phyloP scores from a whole-genome alignment of 2,797 vertebrate genomes.

The Tokudaia tokunoshimensis region DNA sequence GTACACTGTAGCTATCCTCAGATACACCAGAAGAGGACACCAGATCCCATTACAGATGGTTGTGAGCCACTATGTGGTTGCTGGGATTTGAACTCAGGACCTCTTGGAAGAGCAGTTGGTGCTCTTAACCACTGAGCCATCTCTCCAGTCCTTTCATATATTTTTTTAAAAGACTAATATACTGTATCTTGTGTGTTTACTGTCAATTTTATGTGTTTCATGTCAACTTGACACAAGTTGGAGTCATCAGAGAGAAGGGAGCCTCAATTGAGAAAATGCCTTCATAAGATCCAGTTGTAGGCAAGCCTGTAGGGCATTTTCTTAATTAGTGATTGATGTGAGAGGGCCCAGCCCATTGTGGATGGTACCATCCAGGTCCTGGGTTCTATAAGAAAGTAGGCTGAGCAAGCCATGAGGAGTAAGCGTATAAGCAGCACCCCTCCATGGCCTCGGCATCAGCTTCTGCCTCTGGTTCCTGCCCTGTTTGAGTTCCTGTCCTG shows the following conservation, averaged over 20 bases:
- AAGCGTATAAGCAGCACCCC: neutral
- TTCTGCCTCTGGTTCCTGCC: neutral
- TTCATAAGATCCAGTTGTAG: neutral
- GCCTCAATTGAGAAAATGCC: neutral
- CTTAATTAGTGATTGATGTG: neutral
- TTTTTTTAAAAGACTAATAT: too few species aligned
- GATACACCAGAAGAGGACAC: too few species aligned
- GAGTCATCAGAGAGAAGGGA: neutral
- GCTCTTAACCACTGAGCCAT: too few species aligned
- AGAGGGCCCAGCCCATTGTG: neutral
- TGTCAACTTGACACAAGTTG: neutral
- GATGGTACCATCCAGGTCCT: neutral
- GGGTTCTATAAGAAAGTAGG: neutral
- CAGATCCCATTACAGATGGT: too few species aligned
- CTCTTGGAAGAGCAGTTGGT: too few species aligned
- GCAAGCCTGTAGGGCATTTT: neutral
- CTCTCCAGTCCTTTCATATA: neutral
- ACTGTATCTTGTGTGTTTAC: neutral
- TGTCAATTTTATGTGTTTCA: neutral
- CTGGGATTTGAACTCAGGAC: too few species aligned
- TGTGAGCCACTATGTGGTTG: too few species aligned
- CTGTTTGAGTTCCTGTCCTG: neutral
- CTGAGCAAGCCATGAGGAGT: neutral
- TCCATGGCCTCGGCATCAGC: neutral
- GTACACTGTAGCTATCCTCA: too few species aligned